Conservation (phyloP, 2,113 vertebrate species). For the Pachypanchax playfairii region DNA sequence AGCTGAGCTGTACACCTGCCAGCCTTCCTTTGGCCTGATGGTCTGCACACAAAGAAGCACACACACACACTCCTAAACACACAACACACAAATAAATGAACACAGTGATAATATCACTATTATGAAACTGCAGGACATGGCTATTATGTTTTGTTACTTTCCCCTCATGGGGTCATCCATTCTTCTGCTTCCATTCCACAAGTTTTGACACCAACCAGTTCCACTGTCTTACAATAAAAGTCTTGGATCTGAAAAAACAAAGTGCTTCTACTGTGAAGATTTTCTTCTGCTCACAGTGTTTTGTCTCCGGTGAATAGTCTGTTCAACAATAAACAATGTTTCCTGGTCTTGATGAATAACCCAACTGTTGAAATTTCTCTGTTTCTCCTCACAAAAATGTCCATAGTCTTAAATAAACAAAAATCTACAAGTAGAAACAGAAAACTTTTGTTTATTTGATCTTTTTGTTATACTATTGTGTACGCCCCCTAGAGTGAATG, state of each 20-base stretch:
- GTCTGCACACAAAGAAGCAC: slow-evolving; percentile 79
- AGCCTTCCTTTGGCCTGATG: slow-evolving; percentile 94
- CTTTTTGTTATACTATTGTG: no score
- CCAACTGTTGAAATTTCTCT: slow-evolving; percentile 22
- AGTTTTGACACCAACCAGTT: slow-evolving; percentile 36
- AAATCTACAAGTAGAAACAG: slow-evolving; percentile 43
- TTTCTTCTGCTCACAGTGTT: slow-evolving; percentile 28
- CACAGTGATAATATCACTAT: slow-evolving; percentile 8
- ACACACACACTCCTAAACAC: slow-evolving; percentile 9
- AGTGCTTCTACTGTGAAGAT: slow-evolving; percentile 35
- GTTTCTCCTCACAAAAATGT: slow-evolving; percentile 33
- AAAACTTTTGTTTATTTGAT: slow-evolving; percentile 68
- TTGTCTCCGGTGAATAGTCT: slow-evolving; percentile 44
- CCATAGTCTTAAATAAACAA: slow-evolving; percentile 19
- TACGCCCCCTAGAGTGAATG: slow-evolving; percentile 16
- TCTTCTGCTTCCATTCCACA: slow-evolving; percentile 18
- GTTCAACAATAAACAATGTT: slow-evolving; percentile 55
- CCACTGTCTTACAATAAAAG: slow-evolving; percentile 35
- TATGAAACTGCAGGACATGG: slow-evolving; percentile 17
- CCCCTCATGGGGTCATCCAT: slow-evolving; percentile 12
- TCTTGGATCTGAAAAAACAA: slow-evolving; percentile 26
- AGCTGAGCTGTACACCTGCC: slow-evolving; percentile 98
- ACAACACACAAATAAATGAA: slow-evolving; percentile 11
- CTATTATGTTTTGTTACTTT: slow-evolving; percentile 24
- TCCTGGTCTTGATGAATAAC: slow-evolving; percentile 62